Conservation (phyloP, 1,140 invertebrate genomes). For the Musca vetustissima region DNA sequence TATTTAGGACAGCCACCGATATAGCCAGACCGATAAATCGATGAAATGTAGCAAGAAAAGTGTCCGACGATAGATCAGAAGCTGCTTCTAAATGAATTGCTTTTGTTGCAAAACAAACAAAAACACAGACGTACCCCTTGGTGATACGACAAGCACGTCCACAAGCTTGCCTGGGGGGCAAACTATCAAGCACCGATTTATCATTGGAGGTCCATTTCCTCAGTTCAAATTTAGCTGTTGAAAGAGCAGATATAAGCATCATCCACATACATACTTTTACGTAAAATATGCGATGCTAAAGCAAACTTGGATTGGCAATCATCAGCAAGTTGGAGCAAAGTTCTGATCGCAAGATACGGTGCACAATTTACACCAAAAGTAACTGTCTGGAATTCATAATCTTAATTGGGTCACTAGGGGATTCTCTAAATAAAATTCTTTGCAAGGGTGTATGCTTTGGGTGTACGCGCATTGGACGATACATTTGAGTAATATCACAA, state of each 20-base stretch:
- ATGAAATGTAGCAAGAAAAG: too few relatives aligned
- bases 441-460: not conserved
- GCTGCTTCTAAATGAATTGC: too few relatives aligned
- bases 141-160: too few relatives aligned
- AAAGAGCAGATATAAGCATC: not conserved
- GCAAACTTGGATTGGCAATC: not conserved
- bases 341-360: not conserved
- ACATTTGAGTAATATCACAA: not conserved
- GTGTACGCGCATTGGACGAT: not conserved
- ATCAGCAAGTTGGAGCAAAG: not conserved
- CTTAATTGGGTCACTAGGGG: not conserved
- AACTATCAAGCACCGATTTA: too few relatives aligned
- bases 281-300: too few relatives aligned
- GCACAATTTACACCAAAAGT: not conserved
- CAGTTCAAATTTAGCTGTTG: too few relatives aligned
- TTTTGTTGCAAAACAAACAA: too few relatives aligned
- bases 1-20: too few relatives aligned
- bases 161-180: too few relatives aligned
- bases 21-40: too few relatives aligned
- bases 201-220: constrained; percentile 20
- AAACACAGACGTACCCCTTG: too few relatives aligned
- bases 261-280: not conserved
- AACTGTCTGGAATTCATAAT: not conserved
- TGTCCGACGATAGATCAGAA: too few relatives aligned
- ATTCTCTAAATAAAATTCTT: not conserved